Conservation (phyloP, 2,797 vertebrate species). For the Fratercula arctica region DNA sequence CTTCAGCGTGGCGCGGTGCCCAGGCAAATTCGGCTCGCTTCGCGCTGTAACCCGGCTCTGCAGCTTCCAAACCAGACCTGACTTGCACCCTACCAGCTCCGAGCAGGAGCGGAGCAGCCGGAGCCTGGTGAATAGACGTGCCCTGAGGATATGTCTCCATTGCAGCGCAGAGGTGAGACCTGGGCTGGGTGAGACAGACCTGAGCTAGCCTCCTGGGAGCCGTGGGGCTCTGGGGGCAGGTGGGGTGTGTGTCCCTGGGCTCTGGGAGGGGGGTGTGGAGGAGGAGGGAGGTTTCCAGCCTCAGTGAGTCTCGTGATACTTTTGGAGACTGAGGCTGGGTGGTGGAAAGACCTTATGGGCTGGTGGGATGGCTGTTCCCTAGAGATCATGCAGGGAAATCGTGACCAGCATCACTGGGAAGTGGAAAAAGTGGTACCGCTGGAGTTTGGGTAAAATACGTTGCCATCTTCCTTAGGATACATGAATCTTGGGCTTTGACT, state of each 20-base stretch:
- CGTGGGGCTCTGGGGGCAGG: accelerated
- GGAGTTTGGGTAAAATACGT: background rate
- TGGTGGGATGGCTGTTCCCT: background rate
- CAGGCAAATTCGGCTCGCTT: background rate
- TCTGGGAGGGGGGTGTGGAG: background rate
- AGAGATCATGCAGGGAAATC: background rate
- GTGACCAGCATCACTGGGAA: background rate
- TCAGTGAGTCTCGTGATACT: background rate
- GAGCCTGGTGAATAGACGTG: background rate
- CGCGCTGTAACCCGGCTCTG: background rate
- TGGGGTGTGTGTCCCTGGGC: background rate
- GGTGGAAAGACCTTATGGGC: background rate
- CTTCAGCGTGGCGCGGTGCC: background rate
- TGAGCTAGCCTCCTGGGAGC: background rate
- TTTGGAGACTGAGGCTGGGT: background rate
- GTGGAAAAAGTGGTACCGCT: background rate
- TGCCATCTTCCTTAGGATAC: background rate
- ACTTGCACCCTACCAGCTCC: slow-evolving; percentile 34
- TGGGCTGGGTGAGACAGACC: slow-evolving; percentile 3
- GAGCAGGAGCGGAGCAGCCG: background rate
- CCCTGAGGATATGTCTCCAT: slow-evolving; percentile 40
- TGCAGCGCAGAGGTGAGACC: slow-evolving; percentile 26
- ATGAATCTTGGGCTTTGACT: background rate
- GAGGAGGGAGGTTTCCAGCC: background rate
- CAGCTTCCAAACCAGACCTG: slow-evolving; percentile 52